These are phyloP conservation scores for Erpetoichthys calabaricus DNA, from an alignment of 2,797 vertebrate species.

Conservation along the genomic window DNA sequence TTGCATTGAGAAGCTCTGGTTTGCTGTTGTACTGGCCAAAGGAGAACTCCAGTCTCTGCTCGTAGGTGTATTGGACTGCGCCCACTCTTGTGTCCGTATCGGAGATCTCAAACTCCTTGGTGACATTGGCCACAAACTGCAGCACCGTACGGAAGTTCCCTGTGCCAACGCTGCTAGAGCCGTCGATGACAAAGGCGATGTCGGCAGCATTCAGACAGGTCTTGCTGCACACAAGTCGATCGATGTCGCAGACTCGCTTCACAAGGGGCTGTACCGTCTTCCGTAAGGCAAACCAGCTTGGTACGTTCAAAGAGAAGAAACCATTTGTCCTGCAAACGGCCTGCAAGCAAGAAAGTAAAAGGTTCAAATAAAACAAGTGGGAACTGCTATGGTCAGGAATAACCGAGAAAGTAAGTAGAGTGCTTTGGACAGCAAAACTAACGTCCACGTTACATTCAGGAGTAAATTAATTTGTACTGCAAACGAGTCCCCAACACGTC, in stretches of 20 bases:
- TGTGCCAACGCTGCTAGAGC: constrained; percentile 90
- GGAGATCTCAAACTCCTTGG: constrained; percentile 86
- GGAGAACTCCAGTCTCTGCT: constrained; percentile 87
- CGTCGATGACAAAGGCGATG: constrained; percentile 85
- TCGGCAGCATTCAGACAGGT: constrained; percentile 92
- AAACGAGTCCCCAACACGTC: too few relatives aligned
- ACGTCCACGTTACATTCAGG: too few relatives aligned
- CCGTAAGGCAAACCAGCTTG: constrained; percentile 81
- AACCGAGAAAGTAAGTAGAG: too few relatives aligned
- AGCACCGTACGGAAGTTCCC: constrained; percentile 87
- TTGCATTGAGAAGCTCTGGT: constrained; percentile 70
- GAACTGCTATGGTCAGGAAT: too few relatives aligned
- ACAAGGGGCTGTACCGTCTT: constrained; percentile 74
- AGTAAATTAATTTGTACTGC: too few relatives aligned
- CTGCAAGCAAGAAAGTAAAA: constrained; percentile 34
- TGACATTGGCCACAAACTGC: constrained; percentile 91
- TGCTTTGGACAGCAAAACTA: too few relatives aligned
- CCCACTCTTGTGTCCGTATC: constrained; percentile 86
- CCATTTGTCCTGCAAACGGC: constrained; percentile 85
- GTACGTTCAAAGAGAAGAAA: constrained; percentile 72
- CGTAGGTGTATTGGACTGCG: constrained; percentile 90
- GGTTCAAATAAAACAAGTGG: background rate
- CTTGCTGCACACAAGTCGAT: constrained; percentile 84
- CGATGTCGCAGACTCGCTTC: constrained; percentile 74
- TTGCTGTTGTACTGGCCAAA: constrained; percentile 75